phyloP scores from a whole-genome alignment of 2,113 vertebrate species.

The Phaethornis superciliosus region DNA sequence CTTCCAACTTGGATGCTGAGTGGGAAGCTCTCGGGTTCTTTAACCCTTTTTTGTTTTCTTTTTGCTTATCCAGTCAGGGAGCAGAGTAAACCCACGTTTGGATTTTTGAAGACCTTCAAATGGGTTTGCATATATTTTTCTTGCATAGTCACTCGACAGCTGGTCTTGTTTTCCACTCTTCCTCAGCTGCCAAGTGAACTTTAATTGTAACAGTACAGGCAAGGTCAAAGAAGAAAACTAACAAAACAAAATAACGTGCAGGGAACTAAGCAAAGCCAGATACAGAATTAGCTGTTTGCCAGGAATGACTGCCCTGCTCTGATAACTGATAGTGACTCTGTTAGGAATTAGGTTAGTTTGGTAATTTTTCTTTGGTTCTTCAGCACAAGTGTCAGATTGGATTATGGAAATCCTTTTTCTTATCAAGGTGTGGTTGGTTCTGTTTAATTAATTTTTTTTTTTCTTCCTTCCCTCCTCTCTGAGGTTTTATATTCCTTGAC shows the following conservation, averaged over 20 bases:
- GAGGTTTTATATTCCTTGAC: background rate
- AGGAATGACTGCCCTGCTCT: background rate
- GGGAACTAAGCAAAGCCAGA: background rate
- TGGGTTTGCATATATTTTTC: background rate
- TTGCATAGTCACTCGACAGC: background rate
- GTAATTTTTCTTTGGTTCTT: background rate
- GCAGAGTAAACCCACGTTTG: background rate
- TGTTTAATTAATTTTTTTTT: background rate
- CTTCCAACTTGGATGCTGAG: background rate
- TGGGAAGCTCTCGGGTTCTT: background rate
- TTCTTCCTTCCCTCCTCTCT: background rate
- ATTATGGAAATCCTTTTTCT: background rate
- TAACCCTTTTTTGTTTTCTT: background rate
- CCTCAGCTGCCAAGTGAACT: background rate
- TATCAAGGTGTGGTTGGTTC: background rate
- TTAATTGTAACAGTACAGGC: background rate
- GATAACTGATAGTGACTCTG: background rate
- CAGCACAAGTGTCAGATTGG: background rate
- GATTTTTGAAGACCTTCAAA: background rate
- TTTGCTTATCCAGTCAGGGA: background rate
- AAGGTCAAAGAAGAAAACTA: conserved; percentile 13
- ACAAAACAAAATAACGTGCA: background rate
- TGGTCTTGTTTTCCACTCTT: background rate
- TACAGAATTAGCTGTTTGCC: background rate
- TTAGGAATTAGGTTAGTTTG: background rate